Evolutionary conservation across 2,113 vertebrate species (phyloP).

Genomic region (Grammomys surdaster): DNA sequence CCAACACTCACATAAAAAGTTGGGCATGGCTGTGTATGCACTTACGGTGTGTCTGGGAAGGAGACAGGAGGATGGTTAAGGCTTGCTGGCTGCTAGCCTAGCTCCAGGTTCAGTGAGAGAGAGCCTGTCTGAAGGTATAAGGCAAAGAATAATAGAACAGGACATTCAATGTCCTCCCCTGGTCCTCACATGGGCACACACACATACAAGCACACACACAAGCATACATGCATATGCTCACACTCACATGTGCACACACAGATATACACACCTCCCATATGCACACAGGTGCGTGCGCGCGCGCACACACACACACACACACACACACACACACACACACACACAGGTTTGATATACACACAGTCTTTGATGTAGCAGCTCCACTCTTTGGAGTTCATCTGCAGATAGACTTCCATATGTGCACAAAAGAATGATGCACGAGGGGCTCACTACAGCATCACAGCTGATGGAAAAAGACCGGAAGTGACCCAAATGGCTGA

Average conservation of each 20-base stretch:
- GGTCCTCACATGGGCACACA: too few relatives aligned
- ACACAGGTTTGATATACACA: neutral
- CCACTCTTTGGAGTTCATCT: neutral
- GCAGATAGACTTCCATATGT: neutral
- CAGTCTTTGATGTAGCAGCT: constrained; percentile 55
- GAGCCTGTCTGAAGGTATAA: neutral
- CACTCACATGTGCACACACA: neutral
- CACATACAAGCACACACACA: too few relatives aligned
- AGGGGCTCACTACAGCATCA: neutral
- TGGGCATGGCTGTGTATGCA: neutral
- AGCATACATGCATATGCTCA: neutral
- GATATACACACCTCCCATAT: too few relatives aligned
- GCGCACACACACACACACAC: too few relatives aligned
- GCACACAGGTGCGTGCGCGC: neutral
- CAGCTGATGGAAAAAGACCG: neutral
- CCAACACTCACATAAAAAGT: neutral
- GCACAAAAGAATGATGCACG: neutral
- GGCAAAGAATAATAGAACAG: neutral
- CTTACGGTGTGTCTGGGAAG: neutral
- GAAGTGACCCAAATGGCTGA: neutral
- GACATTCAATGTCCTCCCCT: neutral
- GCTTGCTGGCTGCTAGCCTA: neutral
- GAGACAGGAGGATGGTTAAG: neutral
- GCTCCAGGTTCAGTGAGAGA: too few relatives aligned
- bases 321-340: neutral